Percentiles rank a stretch among this genome's conserved stretches.
phyloP scores from a whole-genome alignment of 2,113 vertebrate species.

The Uropsilus gracilis region DNA sequence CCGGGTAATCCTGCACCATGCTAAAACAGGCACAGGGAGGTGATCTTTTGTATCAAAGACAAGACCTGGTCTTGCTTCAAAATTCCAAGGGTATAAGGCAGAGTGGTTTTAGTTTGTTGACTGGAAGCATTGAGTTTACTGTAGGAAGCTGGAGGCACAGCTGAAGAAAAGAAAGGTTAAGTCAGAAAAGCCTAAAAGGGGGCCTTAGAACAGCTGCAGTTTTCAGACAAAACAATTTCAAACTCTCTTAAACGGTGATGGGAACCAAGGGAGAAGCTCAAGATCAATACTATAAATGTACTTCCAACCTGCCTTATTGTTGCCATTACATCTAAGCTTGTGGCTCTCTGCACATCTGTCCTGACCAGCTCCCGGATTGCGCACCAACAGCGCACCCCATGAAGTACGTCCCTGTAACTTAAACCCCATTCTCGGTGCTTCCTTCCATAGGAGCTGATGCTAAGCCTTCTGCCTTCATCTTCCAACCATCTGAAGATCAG shows the following conservation, averaged over 20 bases:
- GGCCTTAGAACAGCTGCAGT: background rate
- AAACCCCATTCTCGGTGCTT: conserved; percentile 32
- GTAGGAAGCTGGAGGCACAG: background rate
- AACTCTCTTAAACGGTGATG: background rate
- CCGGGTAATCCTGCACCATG: background rate
- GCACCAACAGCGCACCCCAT: background rate
- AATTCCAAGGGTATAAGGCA: background rate
- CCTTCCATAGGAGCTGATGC: conserved; percentile 45
- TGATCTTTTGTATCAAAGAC: background rate
- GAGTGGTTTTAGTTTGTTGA: background rate
- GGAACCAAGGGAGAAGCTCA: background rate
- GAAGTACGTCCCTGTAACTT: background rate
- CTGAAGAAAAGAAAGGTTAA: background rate
- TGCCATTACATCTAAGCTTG: background rate
- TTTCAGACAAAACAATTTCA: background rate
- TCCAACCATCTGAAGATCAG: background rate
- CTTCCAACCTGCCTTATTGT: background rate
- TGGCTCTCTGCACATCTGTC: background rate
- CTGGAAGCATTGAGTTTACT: background rate
- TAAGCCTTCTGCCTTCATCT: conserved; percentile 63
- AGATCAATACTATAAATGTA: background rate
- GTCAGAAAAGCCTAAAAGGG: background rate
- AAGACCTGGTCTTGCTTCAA: background rate
- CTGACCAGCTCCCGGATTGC: background rate
- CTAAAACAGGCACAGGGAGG: background rate